Conservation (phyloP, 1,140 invertebrate species). For the Papilio xuthus region DNA sequence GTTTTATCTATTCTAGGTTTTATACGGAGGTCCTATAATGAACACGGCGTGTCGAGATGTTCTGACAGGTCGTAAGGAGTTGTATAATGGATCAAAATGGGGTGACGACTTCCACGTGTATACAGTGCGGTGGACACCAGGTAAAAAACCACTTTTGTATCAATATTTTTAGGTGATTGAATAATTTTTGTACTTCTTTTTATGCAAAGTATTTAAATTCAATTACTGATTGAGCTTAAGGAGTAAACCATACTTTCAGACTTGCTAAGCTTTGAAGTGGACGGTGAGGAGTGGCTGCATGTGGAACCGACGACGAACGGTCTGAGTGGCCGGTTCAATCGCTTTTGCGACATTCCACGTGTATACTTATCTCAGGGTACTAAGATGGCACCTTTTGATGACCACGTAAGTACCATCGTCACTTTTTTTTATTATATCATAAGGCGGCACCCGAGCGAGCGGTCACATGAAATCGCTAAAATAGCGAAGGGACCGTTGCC, state of each 20-base stretch:
- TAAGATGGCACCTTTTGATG: constrained; percentile 87
- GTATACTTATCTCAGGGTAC: constrained; percentile 62
- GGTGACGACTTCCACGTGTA: constrained; percentile 84
- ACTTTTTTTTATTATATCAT: too few relatives aligned
- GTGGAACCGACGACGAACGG: constrained; percentile 62
- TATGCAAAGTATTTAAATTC: too few relatives aligned
- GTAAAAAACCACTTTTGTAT: constrained; percentile 51
- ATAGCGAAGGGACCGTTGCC: too few relatives aligned
- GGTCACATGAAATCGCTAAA: too few relatives aligned
- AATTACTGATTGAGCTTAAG: neutral
- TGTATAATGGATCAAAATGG: constrained; percentile 60
- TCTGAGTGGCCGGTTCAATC: constrained; percentile 44
- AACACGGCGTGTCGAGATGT: constrained; percentile 52
- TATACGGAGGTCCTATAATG: constrained; percentile 66
- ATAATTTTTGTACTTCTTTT: neutral
- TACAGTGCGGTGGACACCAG: constrained; percentile 83
- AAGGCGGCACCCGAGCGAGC: too few relatives aligned
- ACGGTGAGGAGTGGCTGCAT: constrained; percentile 79
- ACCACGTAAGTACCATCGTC: constrained; percentile 82
- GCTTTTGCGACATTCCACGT: constrained; percentile 47
- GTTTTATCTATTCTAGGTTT: constrained; percentile 49
- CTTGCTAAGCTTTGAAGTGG: constrained; percentile 79
- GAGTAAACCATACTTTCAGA: constrained; percentile 43
- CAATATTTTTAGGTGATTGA: neutral
- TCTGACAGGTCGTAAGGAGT: constrained; percentile 45